phyloP scores from a whole-genome alignment of 1,140 invertebrate genomes.

The Scaptomyza montana region DNA sequence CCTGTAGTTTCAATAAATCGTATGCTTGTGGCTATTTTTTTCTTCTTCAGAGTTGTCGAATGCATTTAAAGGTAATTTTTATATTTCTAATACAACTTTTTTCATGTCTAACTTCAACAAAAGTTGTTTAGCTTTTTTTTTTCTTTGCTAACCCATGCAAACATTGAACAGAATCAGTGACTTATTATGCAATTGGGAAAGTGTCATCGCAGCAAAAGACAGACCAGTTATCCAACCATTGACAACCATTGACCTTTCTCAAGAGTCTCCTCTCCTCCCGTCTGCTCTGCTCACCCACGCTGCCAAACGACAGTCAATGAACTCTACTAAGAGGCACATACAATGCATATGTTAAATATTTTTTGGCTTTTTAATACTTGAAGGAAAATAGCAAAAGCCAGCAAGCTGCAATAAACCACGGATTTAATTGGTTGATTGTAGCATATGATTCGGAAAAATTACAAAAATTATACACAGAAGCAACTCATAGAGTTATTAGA shows the following conservation, averaged over 20 bases:
- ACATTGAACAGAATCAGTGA: no score
- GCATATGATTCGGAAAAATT: neutral
- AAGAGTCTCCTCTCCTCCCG: conserved; percentile 3
- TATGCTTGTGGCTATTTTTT: neutral
- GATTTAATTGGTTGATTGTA: conserved; percentile 1
- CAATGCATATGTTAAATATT: neutral
- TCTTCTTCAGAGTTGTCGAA: conserved; percentile 20
- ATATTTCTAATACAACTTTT: neutral
- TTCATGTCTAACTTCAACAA: no score
- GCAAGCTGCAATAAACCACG: neutral
- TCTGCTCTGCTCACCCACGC: conserved; percentile 12
- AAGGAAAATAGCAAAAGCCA: neutral
- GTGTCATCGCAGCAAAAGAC: neutral
- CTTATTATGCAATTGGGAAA: no score
- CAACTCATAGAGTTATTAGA: neutral
- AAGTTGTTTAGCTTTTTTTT: no score
- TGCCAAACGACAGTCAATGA: conserved; percentile 13
- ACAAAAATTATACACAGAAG: neutral
- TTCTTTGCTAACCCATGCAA: no score
- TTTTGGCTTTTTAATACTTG: conserved; percentile 2
- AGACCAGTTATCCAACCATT: conserved; percentile 37
- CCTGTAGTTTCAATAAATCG: conserved; percentile 23
- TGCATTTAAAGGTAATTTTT: neutral
- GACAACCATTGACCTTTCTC: conserved; percentile 40
- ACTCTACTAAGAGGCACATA: conserved; percentile 8